A percentile compares a stretch with the other conserved stretches of the same genome.
Conservation (phyloP, 1,140 invertebrate genomes). For the Caenorhabditis briggsae region DNA sequence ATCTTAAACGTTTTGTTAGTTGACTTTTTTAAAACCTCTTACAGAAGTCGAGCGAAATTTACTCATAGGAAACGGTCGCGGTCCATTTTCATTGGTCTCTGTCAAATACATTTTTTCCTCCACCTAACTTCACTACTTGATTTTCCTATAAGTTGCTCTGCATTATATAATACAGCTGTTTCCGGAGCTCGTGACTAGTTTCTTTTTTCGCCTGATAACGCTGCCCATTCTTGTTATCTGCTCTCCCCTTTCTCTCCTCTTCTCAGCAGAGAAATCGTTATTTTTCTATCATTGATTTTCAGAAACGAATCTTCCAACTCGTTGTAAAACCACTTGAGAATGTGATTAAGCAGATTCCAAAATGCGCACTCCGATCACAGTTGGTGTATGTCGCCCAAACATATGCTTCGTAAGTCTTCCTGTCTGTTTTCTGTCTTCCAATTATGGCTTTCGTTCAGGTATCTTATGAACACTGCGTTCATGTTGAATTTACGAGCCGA, state of each 20-base stretch:
- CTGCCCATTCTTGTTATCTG: background rate
- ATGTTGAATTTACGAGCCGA: constrained; percentile 28
- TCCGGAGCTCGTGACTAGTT: constrained; percentile 45
- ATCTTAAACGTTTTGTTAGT: no score
- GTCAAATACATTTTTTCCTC: no score
- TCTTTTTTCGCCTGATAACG: constrained; percentile 18
- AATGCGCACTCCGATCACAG: constrained; percentile 41
- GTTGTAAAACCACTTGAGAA: constrained; percentile 52
- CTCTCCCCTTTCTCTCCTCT: background rate
- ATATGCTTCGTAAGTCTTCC: constrained; percentile 52
- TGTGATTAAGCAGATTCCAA: constrained; percentile 48
- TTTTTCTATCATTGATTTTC: constrained; percentile 21
- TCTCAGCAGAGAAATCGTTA: no score
- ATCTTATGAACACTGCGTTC: constrained; percentile 52
- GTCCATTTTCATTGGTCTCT: no score
- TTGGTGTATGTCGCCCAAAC: constrained; percentile 45
- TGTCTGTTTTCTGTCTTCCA: background rate
- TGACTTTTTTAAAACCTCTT: no score
- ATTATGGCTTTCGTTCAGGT: constrained; percentile 20
- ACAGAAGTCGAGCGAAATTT: no score
- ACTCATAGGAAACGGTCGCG: no score
- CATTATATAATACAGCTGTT: constrained; percentile 14
- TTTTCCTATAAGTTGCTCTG: background rate
- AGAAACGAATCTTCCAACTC: constrained; percentile 61
- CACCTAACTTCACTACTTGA: background rate